These are phyloP conservation scores for Furnarius figulus DNA, from an alignment of 2,113 vertebrate species.

Conservation along the genomic window DNA sequence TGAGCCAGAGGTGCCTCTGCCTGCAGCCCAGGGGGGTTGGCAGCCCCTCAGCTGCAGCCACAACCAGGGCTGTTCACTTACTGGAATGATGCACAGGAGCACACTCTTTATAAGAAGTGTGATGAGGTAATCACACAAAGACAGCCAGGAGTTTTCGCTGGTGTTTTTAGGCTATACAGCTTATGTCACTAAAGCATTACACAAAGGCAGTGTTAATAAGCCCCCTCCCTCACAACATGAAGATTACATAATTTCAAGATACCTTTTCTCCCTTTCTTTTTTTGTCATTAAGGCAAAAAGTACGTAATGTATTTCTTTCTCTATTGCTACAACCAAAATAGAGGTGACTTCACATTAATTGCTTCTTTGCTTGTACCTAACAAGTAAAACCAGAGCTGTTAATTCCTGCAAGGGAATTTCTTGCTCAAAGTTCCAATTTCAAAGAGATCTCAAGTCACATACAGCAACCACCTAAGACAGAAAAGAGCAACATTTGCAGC, in stretches of 20 bases:
- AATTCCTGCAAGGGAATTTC: background rate
- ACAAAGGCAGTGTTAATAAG: background rate
- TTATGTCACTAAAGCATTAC: background rate
- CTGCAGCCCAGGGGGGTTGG: accelerated
- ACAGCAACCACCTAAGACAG: background rate
- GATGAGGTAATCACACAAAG: background rate
- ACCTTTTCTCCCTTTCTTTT: background rate
- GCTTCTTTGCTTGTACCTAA: background rate
- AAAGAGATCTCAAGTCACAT: background rate
- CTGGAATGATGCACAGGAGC: background rate
- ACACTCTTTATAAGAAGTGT: background rate
- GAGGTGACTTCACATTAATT: background rate
- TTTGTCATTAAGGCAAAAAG: background rate
- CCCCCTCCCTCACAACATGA: background rate
- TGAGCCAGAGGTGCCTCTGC: accelerated
- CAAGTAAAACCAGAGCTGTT: background rate
- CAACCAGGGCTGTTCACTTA: background rate
- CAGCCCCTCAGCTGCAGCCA: accelerated
- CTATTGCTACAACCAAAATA: background rate
- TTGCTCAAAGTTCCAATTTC: background rate
- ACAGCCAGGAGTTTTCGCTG: slow-evolving; percentile 12
- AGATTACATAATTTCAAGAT: background rate
- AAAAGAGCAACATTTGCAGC: background rate
- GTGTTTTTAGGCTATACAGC: background rate
- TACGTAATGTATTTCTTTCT: background rate